These are phyloP conservation scores for Pasiphila rectangulata DNA, from an alignment of 2,888 invertebrate genomes.

Conservation along the genomic window DNA sequence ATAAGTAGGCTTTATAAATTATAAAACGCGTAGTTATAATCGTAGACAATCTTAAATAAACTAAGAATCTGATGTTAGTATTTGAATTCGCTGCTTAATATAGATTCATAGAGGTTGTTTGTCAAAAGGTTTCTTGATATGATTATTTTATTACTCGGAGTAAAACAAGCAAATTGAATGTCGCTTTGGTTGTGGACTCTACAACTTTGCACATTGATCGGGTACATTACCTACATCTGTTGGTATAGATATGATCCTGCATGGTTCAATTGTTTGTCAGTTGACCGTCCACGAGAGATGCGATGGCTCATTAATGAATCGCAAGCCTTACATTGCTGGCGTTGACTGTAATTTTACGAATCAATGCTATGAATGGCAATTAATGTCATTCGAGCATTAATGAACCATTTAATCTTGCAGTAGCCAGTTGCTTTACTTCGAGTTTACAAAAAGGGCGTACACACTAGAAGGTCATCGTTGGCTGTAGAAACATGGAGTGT, in stretches of 20 bases:
- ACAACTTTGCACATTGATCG: not conserved
- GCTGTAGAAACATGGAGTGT: slow-evolving; percentile 47
- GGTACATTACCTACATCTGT: no score
- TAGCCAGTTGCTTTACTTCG: no score
- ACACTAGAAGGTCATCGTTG: slow-evolving; percentile 43
- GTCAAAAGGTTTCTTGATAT: slow-evolving; percentile 36
- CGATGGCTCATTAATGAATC: no score
- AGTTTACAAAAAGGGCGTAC: slow-evolving; percentile 45
- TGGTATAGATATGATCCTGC: no score
- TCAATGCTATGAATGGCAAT: no score
- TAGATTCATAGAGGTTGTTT: slow-evolving; percentile 56
- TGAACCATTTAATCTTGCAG: no score
- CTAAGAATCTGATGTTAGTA: slow-evolving; percentile 69
- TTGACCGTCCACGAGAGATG: no score
- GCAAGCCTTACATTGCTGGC: no score
- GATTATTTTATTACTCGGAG: slow-evolving; percentile 25
- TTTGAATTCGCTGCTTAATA: slow-evolving; percentile 70
- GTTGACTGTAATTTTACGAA: no score
- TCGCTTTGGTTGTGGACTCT: not conserved
- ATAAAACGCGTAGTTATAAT: slow-evolving; percentile 75
- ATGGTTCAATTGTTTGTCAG: no score
- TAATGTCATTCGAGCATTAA: no score
- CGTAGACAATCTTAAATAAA: slow-evolving; percentile 68
- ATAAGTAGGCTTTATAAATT: slow-evolving; percentile 80
- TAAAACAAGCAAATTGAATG: slow-evolving; percentile 8